A percentile compares a stretch with the other conserved stretches of the same genome.
phyloP scores from a whole-genome alignment of 1,140 invertebrate species.

The Heliothis virescens region DNA sequence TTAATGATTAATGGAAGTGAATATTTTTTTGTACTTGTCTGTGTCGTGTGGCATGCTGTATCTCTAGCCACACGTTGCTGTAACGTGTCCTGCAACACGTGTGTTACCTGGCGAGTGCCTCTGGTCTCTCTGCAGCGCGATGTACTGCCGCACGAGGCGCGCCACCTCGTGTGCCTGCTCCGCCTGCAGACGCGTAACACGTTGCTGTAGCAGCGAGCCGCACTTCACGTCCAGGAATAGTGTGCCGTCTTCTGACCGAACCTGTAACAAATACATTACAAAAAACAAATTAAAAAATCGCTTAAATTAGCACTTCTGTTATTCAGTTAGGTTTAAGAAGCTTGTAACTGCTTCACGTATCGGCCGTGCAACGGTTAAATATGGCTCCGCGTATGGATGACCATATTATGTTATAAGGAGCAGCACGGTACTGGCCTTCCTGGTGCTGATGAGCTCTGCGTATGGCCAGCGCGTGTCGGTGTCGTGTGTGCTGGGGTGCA shows the following conservation, averaged over 20 bases:
- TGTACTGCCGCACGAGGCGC: slow-evolving; percentile 97
- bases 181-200: slow-evolving; percentile 97
- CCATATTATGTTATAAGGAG: too few relatives aligned
- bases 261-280: slow-evolving; percentile 68
- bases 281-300: not conserved
- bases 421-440: slow-evolving; percentile 90
- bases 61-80: not conserved
- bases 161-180: slow-evolving; percentile 99
- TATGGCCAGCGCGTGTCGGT: slow-evolving; percentile 96
- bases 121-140: slow-evolving; percentile 88
- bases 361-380: too few relatives aligned
- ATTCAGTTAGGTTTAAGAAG: too few relatives aligned
- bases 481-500: slow-evolving; percentile 96
- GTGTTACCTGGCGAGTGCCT: slow-evolving; percentile 55
- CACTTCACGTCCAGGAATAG: slow-evolving; percentile 99
- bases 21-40: too few relatives aligned
- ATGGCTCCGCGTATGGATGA: too few relatives aligned
- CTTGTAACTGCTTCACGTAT: too few relatives aligned
- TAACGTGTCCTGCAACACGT: not conserved
- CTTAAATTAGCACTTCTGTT: too few relatives aligned
- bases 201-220: slow-evolving; percentile 97
- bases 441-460: slow-evolving; percentile 98
- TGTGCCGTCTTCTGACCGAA: slow-evolving; percentile 95
- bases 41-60: too few relatives aligned
- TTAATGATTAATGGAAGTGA: too few relatives aligned